phyloP scores from a whole-genome alignment of 2,888 invertebrate genomes.

The Leptogaster cylindrica region DNA sequence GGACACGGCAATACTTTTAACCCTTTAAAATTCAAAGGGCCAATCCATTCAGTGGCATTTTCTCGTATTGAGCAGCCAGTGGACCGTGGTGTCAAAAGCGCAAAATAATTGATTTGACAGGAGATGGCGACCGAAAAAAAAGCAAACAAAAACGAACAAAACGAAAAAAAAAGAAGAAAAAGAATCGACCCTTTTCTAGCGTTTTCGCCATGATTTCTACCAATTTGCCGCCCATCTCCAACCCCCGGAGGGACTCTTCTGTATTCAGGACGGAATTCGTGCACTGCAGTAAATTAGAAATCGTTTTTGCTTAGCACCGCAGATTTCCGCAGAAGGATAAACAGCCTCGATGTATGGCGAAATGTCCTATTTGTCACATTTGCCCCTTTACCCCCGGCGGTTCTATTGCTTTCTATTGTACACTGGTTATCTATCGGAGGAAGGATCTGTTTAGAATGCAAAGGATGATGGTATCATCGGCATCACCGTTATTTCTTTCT shows the following conservation, averaged over 20 bases:
- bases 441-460: slow-evolving; percentile 36
- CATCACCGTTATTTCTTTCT: neutral
- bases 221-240: slow-evolving; percentile 8
- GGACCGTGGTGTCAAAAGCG: slow-evolving; percentile 38
- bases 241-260: slow-evolving; percentile 23
- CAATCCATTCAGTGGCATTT: slow-evolving; percentile 19
- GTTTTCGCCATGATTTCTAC: slow-evolving; percentile 10
- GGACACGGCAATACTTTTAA: slow-evolving; percentile 32
- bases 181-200: slow-evolving; percentile 36
- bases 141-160: slow-evolving; percentile 36
- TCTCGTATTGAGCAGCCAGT: slow-evolving; percentile 27
- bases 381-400: slow-evolving; percentile 19
- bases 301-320: slow-evolving; percentile 40
- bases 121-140: slow-evolving; percentile 17
- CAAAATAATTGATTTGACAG: slow-evolving; percentile 39
- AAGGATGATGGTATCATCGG: slow-evolving; percentile 7
- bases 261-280: slow-evolving; percentile 24
- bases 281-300: slow-evolving; percentile 40
- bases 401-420: slow-evolving; percentile 17
- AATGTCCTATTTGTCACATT: slow-evolving; percentile 40
- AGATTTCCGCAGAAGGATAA: slow-evolving; percentile 40
- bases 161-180: slow-evolving; percentile 17
- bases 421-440: slow-evolving; percentile 31
- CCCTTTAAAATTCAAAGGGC: slow-evolving; percentile 24
- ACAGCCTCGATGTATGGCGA: slow-evolving; percentile 37